Base-by-base conservation (phyloP, 2,888 invertebrate species). In the Xylota segnis region DNA sequence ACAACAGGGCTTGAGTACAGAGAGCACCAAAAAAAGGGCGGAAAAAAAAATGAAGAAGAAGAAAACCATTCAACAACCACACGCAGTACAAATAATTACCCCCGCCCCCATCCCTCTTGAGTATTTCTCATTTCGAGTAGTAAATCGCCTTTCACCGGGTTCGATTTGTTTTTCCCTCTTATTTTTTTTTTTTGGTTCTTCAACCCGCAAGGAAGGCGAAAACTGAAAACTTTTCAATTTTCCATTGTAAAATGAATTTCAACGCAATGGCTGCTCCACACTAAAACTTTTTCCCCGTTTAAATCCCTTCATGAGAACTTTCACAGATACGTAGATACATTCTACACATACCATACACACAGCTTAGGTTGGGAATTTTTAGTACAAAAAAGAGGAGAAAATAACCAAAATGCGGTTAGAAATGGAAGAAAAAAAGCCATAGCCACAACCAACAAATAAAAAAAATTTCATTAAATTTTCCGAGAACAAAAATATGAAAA, bases 201-300 rank as follows among this genome's bases (percentile, higher is more conserved):
- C 16, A 14, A 1, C 43, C 16, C 9, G 14, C 12, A 50, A n/a
- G 27, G 6, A 59, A 54, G 37, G 58, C n/a, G 50, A 61, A 58
- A 45, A 45, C 4, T 5, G 56, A 43, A 68, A 68, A 77, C 77
- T 77, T 70, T 77, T 54, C 70, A 70, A 58, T 77, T 70, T 70
- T 77, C 70, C 61, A 54, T 45, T 77, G 61, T 61, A 10, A 61
- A 63, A 50, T 58, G 37, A 47, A 47, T 29, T 47, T 65, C 37
- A 29, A 32, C 50, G 12, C 47, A 71, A 59, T 29, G 43, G n/a
- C 40, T 45, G 59, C 18, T 45, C 6, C 52, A 61, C 1, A 52
- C 34, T 54, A 40, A 74, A 40, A 12, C 29, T 56, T 59, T 10
- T 27, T 10, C 37, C 27, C 5, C 47, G 9, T 10, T 27, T n/a